These are phyloP conservation scores for Eulemur macaco DNA, from an alignment of 2,113 vertebrate genomes.

Conservation along the genomic window DNA sequence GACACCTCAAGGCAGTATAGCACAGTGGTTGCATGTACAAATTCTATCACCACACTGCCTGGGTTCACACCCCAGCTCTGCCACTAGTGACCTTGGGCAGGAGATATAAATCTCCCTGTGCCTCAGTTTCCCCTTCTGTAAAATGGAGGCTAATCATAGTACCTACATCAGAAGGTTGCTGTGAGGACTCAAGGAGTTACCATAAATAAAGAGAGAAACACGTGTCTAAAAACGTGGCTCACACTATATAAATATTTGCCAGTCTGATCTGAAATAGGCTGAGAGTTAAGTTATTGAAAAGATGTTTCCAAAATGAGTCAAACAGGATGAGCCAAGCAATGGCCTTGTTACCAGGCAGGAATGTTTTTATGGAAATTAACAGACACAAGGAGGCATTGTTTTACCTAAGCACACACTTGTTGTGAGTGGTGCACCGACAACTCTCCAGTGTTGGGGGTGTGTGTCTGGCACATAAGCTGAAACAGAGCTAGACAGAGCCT, in stretches of 20 bases:
- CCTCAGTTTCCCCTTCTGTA: not conserved
- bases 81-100: not conserved
- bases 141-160: not conserved
- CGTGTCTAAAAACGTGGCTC: not conserved
- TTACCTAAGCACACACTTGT: not conserved
- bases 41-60: not conserved
- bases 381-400: not conserved
- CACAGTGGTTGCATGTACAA: not conserved
- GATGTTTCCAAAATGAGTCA: conserved; percentile 10
- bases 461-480: not conserved
- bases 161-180: not conserved
- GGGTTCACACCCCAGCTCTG: not conserved
- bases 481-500: not conserved
- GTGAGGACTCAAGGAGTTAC: not conserved
- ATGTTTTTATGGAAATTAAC: not conserved
- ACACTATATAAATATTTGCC: not conserved
- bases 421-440: not conserved
- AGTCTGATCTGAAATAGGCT: not conserved
- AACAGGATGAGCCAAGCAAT: not conserved
- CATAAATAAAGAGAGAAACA: not conserved
- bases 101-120: no score
- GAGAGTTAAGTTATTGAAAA: not conserved
- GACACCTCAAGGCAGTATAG: not conserved
- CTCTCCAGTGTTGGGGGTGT: not conserved
- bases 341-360: not conserved